Conservation (phyloP, 2,888 invertebrate genomes). For the Dryococelus australis region DNA sequence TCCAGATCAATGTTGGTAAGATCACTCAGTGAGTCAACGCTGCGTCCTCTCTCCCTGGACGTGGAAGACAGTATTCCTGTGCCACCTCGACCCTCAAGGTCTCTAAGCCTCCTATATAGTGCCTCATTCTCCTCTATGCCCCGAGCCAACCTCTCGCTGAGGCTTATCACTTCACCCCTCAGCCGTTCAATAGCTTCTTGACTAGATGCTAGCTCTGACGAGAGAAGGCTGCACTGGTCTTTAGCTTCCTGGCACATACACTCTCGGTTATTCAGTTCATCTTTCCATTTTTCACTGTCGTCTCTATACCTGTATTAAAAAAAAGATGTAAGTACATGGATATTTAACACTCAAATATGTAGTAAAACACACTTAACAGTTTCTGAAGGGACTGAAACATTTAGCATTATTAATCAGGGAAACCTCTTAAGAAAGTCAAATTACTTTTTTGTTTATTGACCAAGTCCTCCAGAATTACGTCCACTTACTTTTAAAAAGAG, state of each 20-base stretch:
- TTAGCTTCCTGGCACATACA: background rate
- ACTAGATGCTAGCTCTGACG: conserved; percentile 68
- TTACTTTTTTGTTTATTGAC: too few relatives aligned
- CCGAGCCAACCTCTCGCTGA: conserved; percentile 71
- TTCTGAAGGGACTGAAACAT: too few relatives aligned
- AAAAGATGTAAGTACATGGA: background rate
- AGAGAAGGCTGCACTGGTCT: background rate
- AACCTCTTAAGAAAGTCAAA: too few relatives aligned
- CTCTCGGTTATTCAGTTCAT: conserved; percentile 58
- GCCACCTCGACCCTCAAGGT: conserved; percentile 68
- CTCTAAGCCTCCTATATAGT: conserved; percentile 74
- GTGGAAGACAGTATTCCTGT: conserved; percentile 60
- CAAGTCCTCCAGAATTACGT: too few relatives aligned
- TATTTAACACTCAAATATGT: background rate
- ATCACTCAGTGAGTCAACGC: conserved; percentile 78
- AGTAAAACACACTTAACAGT: too few relatives aligned
- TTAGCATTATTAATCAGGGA: too few relatives aligned
- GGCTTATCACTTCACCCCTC: conserved; percentile 71
- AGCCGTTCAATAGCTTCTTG: conserved; percentile 72
- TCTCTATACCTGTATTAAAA: conserved; percentile 48
- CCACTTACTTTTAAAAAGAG: too few relatives aligned
- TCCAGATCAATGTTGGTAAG: conserved; percentile 81
- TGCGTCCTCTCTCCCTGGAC: conserved; percentile 68
- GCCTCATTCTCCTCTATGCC: conserved; percentile 81
- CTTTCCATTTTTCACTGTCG: conserved; percentile 73